Base-by-base conservation (phyloP, 2,888 invertebrate species). In the Chrysodeixis includens region DNA sequence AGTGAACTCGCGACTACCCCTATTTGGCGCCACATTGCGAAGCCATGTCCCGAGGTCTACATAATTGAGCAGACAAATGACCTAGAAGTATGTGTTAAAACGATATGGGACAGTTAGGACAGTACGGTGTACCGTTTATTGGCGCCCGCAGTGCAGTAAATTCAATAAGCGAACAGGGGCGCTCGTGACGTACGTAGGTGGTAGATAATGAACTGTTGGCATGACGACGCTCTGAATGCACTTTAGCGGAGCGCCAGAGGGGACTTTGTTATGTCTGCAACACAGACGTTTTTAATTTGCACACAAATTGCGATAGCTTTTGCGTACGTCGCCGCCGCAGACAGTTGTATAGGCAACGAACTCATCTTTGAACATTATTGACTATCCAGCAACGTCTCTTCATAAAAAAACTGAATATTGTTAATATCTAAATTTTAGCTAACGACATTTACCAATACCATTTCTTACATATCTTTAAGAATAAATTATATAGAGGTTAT, bases 141-240 rank as follows among this genome's bases (percentile, higher is more conserved):
- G 69, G 66, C 66, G 30, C 46, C 63, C 65, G 67, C 73, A 71
- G 73, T 68, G 81, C 69, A 71, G 66, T 54, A 81, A 68, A 79
- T 81, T 81, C 67, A 77, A 82, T 81, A 77, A 78, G 52, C 63
- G 62, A 63, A 70, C 74, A 71, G 69, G 66, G 65, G 72, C 66
- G 58, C 63, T 32, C 55, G 59, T 67, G 69, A 77, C 66, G 64
- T 53, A 59, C 40, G n/a, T 40, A 40, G 62, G 20, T 64, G 62
- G 64, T 68, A 22, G 51, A 16, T 71, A 78, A 80, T 80, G 78
- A 75, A 71, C 69, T 66, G 76, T 81, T 76, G 82, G 61, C 68
- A 76, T 82, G 59, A 46, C 71, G 58, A 82, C 78, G 67, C 60
- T 72, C 62, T 73, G 65, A 72, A 76, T 80, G 71, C 68, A 73